phyloP scores from a whole-genome alignment of 2,888 invertebrate species.

The Eurytoma californica region DNA sequence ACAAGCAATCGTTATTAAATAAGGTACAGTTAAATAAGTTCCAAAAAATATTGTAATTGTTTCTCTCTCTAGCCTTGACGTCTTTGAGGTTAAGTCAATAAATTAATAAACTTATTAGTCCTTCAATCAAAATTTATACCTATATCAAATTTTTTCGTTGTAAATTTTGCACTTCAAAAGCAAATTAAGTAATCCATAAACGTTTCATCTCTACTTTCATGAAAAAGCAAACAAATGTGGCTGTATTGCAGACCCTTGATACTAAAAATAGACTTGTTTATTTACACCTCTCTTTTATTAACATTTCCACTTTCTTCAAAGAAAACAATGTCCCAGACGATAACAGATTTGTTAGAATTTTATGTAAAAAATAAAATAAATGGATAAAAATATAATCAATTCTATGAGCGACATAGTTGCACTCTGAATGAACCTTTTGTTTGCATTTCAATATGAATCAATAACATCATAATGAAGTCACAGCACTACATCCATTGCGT shows the following conservation, averaged over 20 bases:
- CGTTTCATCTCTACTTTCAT: conserved; percentile 16
- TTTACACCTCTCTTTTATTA: conserved; percentile 15
- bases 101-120: conserved; percentile 20
- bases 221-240: conserved; percentile 23
- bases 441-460: no score
- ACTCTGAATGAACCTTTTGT: no score
- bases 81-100: conserved; percentile 35
- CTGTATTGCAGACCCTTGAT: conserved; percentile 1
- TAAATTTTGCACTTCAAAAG: not conserved
- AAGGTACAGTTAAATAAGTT: conserved; percentile 13
- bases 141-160: not conserved
- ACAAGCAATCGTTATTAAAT: not conserved
- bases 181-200: conserved; percentile 8
- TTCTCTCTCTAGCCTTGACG: not conserved
- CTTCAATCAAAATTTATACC: not conserved
- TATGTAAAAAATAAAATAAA: not conserved
- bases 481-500: no score
- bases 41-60: not conserved
- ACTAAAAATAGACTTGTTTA: conserved; percentile 45
- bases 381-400: not conserved
- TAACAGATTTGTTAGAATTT: no score
- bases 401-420: no score
- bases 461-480: no score
- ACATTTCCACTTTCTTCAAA: not conserved
- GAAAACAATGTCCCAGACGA: no score